Percentiles rank a stretch among this genome's conserved stretches.
These are phyloP conservation scores for Ophonus ardosiacus DNA, from an alignment of 2,888 invertebrate genomes.

Conservation along the genomic window DNA sequence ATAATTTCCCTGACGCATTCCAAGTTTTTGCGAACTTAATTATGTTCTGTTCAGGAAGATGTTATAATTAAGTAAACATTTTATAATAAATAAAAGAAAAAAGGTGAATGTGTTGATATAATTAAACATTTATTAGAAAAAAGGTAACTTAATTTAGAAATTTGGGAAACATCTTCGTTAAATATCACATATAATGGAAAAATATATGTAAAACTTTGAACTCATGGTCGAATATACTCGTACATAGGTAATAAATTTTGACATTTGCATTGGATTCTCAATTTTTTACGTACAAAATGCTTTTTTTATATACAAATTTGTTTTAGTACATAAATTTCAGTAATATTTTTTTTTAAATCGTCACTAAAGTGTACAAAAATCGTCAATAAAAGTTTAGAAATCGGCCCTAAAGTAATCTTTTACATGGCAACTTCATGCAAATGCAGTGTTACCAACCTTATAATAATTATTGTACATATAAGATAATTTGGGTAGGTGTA, in stretches of 20 bases:
- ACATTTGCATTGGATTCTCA: background rate
- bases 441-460: no score
- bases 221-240: conserved; percentile 22
- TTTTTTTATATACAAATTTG: no score
- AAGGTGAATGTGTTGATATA: background rate
- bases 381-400: no score
- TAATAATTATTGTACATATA: no score
- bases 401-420: no score
- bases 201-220: conserved; percentile 3
- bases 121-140: conserved; percentile 1
- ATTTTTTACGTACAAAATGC: background rate
- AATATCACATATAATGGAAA: conserved; percentile 15
- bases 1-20: background rate
- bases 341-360: no score
- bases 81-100: conserved; percentile 37
- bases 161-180: conserved; percentile 18
- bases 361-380: no score
- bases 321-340: no score
- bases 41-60: background rate
- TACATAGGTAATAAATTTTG: conserved; percentile 3
- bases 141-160: conserved; percentile 15
- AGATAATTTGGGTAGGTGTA: no score
- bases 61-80: background rate
- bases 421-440: no score
- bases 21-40: background rate